Evolutionary conservation across 2,888 invertebrate genomes (phyloP).

Genomic region (Tachystola acroxantha): DNA sequence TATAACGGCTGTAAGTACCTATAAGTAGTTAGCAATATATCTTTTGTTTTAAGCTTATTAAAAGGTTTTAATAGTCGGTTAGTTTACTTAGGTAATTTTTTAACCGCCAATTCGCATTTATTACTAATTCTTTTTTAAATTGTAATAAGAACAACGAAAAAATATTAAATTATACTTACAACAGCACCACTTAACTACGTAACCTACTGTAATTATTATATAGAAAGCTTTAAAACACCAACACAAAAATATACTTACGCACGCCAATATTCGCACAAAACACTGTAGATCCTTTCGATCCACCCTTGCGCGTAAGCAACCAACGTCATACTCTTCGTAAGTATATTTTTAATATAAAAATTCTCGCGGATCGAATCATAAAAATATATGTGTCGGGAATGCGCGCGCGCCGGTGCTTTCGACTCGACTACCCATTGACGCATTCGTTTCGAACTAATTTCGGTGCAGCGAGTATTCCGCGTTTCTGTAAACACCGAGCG

Average conservation of each 20-base stretch:
- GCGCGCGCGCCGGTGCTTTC: conserved; percentile 42
- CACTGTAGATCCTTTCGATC: conserved; percentile 6
- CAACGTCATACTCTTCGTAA: conserved; percentile 49
- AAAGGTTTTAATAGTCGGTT: no score
- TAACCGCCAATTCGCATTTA: no score
- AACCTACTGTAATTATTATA: no score
- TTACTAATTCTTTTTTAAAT: no score
- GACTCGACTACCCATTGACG: conserved; percentile 69
- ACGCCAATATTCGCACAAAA: conserved; percentile 3
- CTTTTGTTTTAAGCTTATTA: no score
- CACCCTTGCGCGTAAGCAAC: conserved; percentile 17
- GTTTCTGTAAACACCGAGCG: conserved; percentile 71
- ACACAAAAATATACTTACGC: conserved; percentile 15
- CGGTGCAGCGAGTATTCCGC: conserved; percentile 74
- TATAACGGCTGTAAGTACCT: no score
- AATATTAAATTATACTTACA: no score
- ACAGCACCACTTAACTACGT: no score
- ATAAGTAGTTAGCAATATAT: no score
- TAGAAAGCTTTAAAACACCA: conserved; percentile 10
- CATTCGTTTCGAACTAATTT: conserved; percentile 75
- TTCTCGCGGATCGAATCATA: conserved; percentile 61
- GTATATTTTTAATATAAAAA: conserved; percentile 64
- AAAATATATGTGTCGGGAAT: conserved; percentile 67
- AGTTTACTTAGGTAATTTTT: no score
- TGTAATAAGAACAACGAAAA: no score